A percentile compares a stretch with the other conserved stretches of the same genome.
phyloP scores from a whole-genome alignment of 1,140 invertebrate species.

The Microplitis mediator region DNA sequence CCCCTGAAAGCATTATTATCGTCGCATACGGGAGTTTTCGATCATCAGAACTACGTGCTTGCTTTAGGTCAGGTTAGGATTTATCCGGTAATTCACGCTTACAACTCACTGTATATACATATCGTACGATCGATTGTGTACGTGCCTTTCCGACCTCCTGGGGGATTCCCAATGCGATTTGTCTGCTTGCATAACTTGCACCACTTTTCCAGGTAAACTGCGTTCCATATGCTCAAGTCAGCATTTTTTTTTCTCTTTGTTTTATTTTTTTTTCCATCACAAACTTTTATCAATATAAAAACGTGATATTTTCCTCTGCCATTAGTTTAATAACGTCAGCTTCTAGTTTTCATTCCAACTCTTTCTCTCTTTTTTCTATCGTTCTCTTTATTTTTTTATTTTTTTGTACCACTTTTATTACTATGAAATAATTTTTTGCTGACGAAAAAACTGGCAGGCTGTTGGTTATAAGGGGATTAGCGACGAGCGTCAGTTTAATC shows the following conservation, averaged over 20 bases:
- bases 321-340: too few species aligned
- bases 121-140: background rate
- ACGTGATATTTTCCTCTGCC: too few species aligned
- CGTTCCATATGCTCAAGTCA: too few species aligned
- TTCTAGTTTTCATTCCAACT: too few species aligned
- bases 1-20: background rate
- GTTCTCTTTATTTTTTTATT: too few species aligned
- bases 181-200: background rate
- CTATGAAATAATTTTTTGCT: too few species aligned
- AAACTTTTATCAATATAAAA: too few species aligned
- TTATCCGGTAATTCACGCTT: constrained; percentile 8
- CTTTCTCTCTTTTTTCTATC: too few species aligned
- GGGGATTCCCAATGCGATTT: background rate
- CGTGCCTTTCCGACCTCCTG: background rate
- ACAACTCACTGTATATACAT: too few species aligned
- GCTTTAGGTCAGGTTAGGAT: constrained; percentile 6
- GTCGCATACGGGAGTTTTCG: background rate
- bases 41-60: background rate
- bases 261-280: background rate
- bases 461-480: too few species aligned
- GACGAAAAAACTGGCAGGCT: too few species aligned
- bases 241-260: background rate
- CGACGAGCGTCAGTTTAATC: background rate
- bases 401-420: too few species aligned
- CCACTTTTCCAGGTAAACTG: background rate